Base-by-base conservation (phyloP, 2,888 invertebrate genomes). In the Leucoptera coffeella region DNA sequence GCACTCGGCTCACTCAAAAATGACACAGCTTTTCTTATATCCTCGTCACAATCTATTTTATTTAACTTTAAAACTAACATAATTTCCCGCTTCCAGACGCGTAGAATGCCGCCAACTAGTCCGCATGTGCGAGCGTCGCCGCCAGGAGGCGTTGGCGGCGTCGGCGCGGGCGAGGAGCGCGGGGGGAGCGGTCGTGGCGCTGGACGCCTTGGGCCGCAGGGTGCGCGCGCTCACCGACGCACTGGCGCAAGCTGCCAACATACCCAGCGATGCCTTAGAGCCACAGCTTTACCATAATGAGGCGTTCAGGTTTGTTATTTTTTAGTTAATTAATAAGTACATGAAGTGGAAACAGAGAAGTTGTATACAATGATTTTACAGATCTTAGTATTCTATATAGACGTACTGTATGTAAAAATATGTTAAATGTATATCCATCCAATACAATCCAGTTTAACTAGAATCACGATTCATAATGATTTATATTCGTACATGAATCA, bases 251-350 rank as follows among this genome's bases (percentile, higher is more conserved):
- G 82, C 85, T 5, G 87, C 86, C 51, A 74, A 73, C 39, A 84
- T 88, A 47, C 85, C 87, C 5, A 75, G 76, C 33, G 80, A 82
- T 45, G 84, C 84, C 50, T 60, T 85, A 27, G 83, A 85, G 65
- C 85, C 86, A 43, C 79, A 80, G 30, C 80, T 86, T 38, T 87
- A 79, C 51, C 85, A 86, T 45, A 86, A 85, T 41, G 87, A 87
- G 50, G 81, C 78, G 0, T 84, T 79, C 50, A 80, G 82, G 42
- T 55, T 30, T n/a, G n/a, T n/a, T n/a, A n/a, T n/a, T n/a, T n/a
- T n/a, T 17, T 17, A 7, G 8, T 5, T 17, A 5, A 17, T n/a
- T n/a, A 17, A 17, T 17, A 17, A 8, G 17, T 10, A 22, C 22
- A 27, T 11, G 3, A 12, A 19, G 12, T 14, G 8, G 46, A 54